Conservation (phyloP, 2,113 vertebrate species). For the Dendrocopos noguchii region DNA sequence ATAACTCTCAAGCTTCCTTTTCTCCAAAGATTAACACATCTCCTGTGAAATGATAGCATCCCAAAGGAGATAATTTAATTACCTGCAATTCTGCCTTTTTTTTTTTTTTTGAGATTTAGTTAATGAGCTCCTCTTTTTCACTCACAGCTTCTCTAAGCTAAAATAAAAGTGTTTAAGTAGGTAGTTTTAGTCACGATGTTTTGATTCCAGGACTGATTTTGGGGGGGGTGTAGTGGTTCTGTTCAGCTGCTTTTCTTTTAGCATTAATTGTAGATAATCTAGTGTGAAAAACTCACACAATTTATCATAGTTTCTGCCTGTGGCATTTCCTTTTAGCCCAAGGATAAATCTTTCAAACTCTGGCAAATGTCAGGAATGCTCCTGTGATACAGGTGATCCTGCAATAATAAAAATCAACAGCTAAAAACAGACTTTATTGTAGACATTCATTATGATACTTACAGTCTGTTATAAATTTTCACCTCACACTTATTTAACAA, state of each 20-base stretch:
- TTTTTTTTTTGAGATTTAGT: not conserved
- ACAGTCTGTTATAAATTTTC: slow-evolving; percentile 39
- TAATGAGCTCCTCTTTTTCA: not conserved
- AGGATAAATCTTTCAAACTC: slow-evolving; percentile 59
- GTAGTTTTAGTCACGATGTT: not conserved
- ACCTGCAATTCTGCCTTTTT: not conserved
- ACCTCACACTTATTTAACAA: slow-evolving; percentile 24
- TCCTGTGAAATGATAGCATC: not conserved
- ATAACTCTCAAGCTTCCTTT: not conserved
- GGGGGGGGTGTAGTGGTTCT: not conserved
- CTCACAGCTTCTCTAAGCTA: not conserved
- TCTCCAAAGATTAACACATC: not conserved
- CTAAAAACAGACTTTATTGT: slow-evolving; percentile 58
- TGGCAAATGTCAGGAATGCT: slow-evolving; percentile 52
- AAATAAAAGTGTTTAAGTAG: not conserved
- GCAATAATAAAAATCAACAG: slow-evolving; percentile 69
- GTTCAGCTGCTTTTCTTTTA: not conserved
- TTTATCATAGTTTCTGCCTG: slow-evolving; percentile 49
- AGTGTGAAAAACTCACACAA: slow-evolving; percentile 11
- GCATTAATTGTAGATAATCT: slow-evolving; percentile 47
- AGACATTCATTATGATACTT: slow-evolving; percentile 45
- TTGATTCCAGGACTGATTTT: not conserved
- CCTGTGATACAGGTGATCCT: slow-evolving; percentile 49
- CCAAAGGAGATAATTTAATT: slow-evolving; percentile 14
- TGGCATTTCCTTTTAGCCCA: slow-evolving; percentile 55